Evolutionary conservation across 1,140 invertebrate genomes (phyloP).

Genomic region (Monomorium pharaonis): DNA sequence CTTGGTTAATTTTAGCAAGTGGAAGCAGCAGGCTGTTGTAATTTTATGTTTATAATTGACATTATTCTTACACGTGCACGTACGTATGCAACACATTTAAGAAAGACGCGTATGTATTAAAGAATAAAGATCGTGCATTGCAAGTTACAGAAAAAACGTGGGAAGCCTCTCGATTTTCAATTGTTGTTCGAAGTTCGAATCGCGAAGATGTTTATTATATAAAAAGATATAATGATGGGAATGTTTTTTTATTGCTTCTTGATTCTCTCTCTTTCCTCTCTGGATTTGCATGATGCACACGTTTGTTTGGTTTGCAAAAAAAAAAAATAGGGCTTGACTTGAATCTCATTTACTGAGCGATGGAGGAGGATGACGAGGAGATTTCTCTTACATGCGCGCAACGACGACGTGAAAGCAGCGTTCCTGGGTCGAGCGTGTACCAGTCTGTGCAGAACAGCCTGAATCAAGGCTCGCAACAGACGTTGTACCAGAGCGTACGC

Average conservation of each 20-base stretch:
- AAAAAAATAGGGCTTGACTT: slow-evolving; percentile 51
- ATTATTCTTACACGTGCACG: neutral
- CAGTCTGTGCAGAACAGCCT: slow-evolving; percentile 66
- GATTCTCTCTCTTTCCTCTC: neutral
- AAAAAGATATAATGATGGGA: neutral
- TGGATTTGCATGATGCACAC: slow-evolving; percentile 58
- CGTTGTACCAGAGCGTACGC: slow-evolving; percentile 72
- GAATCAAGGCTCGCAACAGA: slow-evolving; percentile 68
- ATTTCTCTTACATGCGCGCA: slow-evolving; percentile 40
- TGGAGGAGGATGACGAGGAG: slow-evolving; percentile 76
- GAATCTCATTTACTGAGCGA: slow-evolving; percentile 59
- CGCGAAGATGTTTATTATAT: neutral
- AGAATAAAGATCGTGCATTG: neutral
- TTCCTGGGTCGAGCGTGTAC: slow-evolving; percentile 67
- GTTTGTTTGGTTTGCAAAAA: slow-evolving; percentile 48
- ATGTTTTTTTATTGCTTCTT: neutral
- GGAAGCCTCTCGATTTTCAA: neutral
- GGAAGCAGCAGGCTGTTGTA: neutral
- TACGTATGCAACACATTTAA: too few relatives aligned
- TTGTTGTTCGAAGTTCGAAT: neutral
- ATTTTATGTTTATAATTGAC: neutral
- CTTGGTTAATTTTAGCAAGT: slow-evolving; percentile 16
- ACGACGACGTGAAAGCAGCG: slow-evolving; percentile 29
- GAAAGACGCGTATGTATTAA: neutral
- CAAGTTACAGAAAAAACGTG: too few relatives aligned